phyloP scores from a whole-genome alignment of 2,113 vertebrate species.

The Takifugu bimaculatus region DNA sequence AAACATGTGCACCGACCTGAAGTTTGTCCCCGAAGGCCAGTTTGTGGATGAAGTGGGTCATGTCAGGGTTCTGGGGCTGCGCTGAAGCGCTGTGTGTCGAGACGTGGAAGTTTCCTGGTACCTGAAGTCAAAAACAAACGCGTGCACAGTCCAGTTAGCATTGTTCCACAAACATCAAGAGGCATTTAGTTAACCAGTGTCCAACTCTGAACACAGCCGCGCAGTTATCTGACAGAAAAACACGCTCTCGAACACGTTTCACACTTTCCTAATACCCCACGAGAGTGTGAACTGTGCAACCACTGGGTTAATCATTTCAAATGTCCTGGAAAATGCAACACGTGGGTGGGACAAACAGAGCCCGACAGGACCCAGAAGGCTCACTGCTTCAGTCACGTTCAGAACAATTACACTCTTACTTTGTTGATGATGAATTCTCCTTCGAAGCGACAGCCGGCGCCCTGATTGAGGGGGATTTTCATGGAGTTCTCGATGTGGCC shows the following conservation, averaged over 20 bases:
- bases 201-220: slow-evolving; percentile 1
- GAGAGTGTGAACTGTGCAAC: slow-evolving; percentile 32
- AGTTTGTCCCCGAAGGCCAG: slow-evolving; percentile 92
- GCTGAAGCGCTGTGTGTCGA: slow-evolving; percentile 98
- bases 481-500: slow-evolving; percentile 98
- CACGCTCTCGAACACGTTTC: slow-evolving; percentile 8
- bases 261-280: slow-evolving; percentile 5
- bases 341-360: slow-evolving; percentile 14
- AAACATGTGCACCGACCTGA: slow-evolving; percentile 71
- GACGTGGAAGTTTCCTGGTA: slow-evolving; percentile 97
- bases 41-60: slow-evolving; percentile 96
- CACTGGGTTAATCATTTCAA: slow-evolving; percentile 59
- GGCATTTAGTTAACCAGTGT: slow-evolving; percentile 39
- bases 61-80: slow-evolving; percentile 94
- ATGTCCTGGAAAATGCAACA: slow-evolving; percentile 43
- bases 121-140: slow-evolving; percentile 66
- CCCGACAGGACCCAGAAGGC: slow-evolving; percentile 4
- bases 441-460: slow-evolving; percentile 92
- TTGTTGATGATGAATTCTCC: slow-evolving; percentile 97
- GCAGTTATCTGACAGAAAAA: slow-evolving; percentile 21
- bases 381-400: too few species aligned
- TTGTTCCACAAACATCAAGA: slow-evolving; percentile 2
- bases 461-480: slow-evolving; percentile 89
- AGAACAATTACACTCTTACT: slow-evolving; percentile 65
- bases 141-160: neutral